Base-by-base conservation (phyloP, 2,113 vertebrate genomes). In the Nicator chloris region DNA sequence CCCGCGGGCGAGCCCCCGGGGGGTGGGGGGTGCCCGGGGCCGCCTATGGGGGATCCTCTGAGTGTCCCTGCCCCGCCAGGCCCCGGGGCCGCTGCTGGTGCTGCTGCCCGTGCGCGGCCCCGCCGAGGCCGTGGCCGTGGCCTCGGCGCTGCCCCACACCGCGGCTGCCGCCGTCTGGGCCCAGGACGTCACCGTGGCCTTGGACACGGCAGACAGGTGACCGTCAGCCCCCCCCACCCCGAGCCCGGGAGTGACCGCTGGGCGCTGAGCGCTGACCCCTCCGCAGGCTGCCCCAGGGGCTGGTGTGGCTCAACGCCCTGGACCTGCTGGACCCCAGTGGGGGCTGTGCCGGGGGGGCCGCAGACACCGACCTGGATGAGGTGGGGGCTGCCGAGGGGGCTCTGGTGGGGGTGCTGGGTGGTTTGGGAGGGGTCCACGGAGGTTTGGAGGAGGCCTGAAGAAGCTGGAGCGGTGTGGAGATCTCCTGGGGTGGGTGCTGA, bases 181-280 rank as follows among this genome's bases (percentile, higher is more conserved):
- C 33, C 81, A 83, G 68, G 81, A 83, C 9, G 0, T 83, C 57
- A 72, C 68, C 2, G 22, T 31, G 39, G 81, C 39, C 22, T 21
- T 83, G 57, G 81, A 83, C 57, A 63, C 68, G 4, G 81, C 68
- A 0, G 33, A 63, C 47, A 70, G 66, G 80, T 71, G 54, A 49
- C 15, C 5, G 0, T 7, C 27, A 15, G 15, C 7, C 18, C 64
- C 64, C 22, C 17, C 15, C 3, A 0, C 22, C 30, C 45, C 11
- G 24, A 35, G 28, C 21, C 33, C 13, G 2, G 10, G 16, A 26
- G 40, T 6, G 63, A 20, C 6, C 3, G 1, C 47, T 16, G 30
- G 20, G 8, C 8, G 2, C 53, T 69, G 44, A 69, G 44, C 1
- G 1, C 53, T 59, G 53, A 17, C 30, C 27, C 10, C 21, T 37